Base-by-base conservation (phyloP, 2,797 vertebrate genomes). In the Phataginus tetradactyla region DNA sequence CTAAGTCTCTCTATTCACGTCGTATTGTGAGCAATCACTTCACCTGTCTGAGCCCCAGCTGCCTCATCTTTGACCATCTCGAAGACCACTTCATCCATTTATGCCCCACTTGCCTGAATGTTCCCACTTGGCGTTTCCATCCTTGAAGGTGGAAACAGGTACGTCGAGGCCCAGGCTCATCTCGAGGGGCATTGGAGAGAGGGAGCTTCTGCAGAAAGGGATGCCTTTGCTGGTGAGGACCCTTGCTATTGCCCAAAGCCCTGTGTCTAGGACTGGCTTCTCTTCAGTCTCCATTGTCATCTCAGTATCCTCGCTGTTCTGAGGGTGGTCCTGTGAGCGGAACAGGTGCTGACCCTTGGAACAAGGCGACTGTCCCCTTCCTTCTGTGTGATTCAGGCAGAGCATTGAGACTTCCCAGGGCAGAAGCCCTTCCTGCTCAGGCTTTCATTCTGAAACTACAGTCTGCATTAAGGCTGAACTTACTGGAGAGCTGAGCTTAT, bases 401-500 rank as follows among this genome's bases (percentile, higher is more conserved):
- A 83, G 51, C 32, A 2, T 4, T 15, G 77, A 61, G 68, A 10
- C 11, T 55, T 84, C 59, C 85, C 59, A n/a, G 51, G 55, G 45
- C 74, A 95, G 61, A 86, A 71, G 29, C 2, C 79, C 89, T 80
- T 77, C 89, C 92, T 42, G n/a, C 93, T 32, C 59, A 27, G 85
- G 53, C 94, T 74, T 83, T 75, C 81, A n/a, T 83, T 83, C 77
- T 49, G 27, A 74, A 93, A 17, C 51, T 21, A 18, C 63, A 13
- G 79, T 4, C 95, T 81, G 83, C 84, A 69, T 72, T 69, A 80
- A 61, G 45, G 84, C 72, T 69, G 71, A 66, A 9, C 72, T 71
- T 75, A 84, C 90, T 63, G 90, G 74, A 66, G 23, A 69, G 74
- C 93, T 13, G 90, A 61, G 91, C 68, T 29, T 39, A 9, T 34